Evolutionary conservation across 1,140 invertebrate species (phyloP), one percentile per base, ranked within the genome.

Genomic region (Solenopsis invicta): DNA sequence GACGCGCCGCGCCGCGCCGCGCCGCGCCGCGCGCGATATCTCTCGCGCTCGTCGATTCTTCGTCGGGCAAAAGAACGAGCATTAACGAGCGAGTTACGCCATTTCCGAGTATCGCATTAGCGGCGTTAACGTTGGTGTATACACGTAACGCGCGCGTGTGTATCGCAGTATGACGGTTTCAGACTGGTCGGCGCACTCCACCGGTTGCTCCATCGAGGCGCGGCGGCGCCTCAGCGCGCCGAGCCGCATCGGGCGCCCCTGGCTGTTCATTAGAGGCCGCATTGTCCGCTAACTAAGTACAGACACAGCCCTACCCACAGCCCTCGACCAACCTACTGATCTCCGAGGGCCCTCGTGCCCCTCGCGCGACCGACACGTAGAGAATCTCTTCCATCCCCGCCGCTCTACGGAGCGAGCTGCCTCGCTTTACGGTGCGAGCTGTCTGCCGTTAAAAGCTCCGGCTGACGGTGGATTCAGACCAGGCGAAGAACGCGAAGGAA

Each of bases 261-360:
- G 94, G 94, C 94, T 95, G 94, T 95, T 95, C 94, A 94, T 95
- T 95, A 95, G 94, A 93, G 94, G 93, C 93, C 92, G 93, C 94
- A 95, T 95, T 95, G 94, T 95, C 95, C 94, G 94, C 92, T 95
- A 95, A 95, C 95, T 95, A 95, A 95, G 95, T 95, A 94, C 94
- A 93, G 91, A 91, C 92, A 87, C 84, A 87, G 89, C 90, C 91
- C 90, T 88, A 90, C 87, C 88, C 92, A 87, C 89, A 86, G 85
- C 87, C 90, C 90, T 90, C 92, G 91, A 89, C 89, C 88, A 88
- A 90, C 91, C 89, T 88, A 90, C 88, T 78, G 89, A 90, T 90
- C 89, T 64, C 88, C 85, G 78, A 84, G 77, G 62, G 88, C 89
- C 56, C 69, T 89, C 89, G 85, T 87, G 76, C 76, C 66, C 78